Percentiles rank a stretch among this genome's conserved stretches.
These are phyloP conservation scores for Mormyrus lacerda DNA, from an alignment of 2,113 vertebrate genomes.

Conservation along the genomic window DNA sequence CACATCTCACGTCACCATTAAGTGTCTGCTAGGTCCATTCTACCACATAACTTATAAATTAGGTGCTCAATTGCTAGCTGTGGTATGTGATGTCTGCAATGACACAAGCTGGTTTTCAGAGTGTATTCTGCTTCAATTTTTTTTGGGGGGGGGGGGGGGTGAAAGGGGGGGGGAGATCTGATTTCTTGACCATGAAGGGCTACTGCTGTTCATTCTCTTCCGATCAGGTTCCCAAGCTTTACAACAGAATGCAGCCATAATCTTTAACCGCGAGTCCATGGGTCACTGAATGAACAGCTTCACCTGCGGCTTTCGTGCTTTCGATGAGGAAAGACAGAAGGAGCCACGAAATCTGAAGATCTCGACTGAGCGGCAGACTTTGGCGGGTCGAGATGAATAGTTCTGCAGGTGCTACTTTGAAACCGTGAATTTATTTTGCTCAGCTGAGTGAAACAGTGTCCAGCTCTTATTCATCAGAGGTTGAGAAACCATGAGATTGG, in stretches of 20 bases:
- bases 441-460: background rate
- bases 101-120: background rate
- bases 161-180: background rate
- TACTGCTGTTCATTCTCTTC: background rate
- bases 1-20: background rate
- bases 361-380: background rate
- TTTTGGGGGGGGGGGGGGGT: background rate
- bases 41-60: background rate
- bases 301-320: background rate
- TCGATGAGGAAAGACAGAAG: background rate
- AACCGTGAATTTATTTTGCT: background rate
- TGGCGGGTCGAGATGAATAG: background rate
- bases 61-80: background rate
- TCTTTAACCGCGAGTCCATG: background rate
- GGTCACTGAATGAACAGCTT: background rate
- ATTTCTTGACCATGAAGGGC: background rate
- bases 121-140: background rate
- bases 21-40: background rate
- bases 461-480: background rate
- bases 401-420: background rate
- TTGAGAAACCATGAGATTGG: background rate
- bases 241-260: background rate
- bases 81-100: background rate
- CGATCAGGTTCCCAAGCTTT: background rate
- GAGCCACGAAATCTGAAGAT: background rate